A percentile compares a stretch with the other conserved stretches of the same genome.
phyloP scores from a whole-genome alignment of 2,113 vertebrate genomes.

The Melanerpes formicivorus region DNA sequence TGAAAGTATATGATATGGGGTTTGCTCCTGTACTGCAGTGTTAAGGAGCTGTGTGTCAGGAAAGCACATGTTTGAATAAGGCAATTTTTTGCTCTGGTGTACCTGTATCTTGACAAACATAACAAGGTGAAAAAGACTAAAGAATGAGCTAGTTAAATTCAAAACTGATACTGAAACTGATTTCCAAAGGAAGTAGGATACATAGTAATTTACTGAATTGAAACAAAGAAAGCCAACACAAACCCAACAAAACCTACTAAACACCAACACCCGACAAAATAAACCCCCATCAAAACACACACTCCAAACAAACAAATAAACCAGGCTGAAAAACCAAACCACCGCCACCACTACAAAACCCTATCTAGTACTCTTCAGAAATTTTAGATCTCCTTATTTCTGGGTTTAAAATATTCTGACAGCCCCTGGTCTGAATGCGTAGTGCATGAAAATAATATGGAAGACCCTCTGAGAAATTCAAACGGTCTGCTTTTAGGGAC shows the following conservation, averaged over 20 bases:
- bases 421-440: accelerated
- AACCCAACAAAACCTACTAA: no score
- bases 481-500: neutral
- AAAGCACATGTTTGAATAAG: neutral
- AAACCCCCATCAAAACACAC: no score
- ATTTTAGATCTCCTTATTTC: neutral
- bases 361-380: neutral
- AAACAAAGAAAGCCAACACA: no score
- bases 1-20: neutral
- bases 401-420: neutral
- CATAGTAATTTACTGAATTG: neutral
- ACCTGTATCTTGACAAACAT: neutral
- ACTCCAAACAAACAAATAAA: no score
- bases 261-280: no score
- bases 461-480: neutral
- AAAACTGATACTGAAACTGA: neutral
- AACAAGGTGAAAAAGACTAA: neutral
- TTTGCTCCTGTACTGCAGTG: accelerated
- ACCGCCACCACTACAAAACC: no score
- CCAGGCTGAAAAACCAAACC: no score
- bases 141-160: neutral
- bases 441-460: accelerated
- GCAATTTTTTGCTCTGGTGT: accelerated
- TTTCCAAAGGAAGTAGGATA: neutral
- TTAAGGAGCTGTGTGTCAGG: neutral